Conservation (phyloP, 2,113 vertebrate species). For the Seriola aureovittata region DNA sequence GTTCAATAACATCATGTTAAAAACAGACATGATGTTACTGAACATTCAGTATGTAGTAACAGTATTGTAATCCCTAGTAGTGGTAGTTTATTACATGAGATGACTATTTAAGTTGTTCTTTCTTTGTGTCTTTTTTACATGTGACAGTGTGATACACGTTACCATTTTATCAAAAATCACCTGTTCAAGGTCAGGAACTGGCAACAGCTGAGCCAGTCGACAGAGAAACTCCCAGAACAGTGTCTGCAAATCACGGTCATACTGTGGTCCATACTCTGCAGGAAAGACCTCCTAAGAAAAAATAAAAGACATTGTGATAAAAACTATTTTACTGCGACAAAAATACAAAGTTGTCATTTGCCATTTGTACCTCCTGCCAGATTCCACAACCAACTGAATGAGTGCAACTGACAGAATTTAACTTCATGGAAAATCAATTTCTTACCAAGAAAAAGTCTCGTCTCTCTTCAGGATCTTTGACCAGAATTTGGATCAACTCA, state of each 20-base stretch:
- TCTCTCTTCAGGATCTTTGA: constrained; percentile 72
- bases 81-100: not conserved
- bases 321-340: not conserved
- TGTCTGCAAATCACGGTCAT: constrained; percentile 81
- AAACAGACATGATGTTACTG: no score
- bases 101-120: not conserved
- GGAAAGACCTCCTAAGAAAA: constrained; percentile 79
- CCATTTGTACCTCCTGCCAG: not conserved
- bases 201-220: constrained; percentile 81
- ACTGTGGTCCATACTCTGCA: constrained; percentile 82
- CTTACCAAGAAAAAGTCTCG: constrained; percentile 75
- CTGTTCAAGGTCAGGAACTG: constrained; percentile 76
- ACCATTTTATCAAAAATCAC: constrained; percentile 42
- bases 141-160: not conserved
- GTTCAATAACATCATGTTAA: no score
- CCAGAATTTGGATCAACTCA: constrained; percentile 72
- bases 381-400: no score
- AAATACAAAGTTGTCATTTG: not conserved
- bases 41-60: no score
- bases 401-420: no score
- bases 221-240: constrained; percentile 85
- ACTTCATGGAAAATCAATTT: not conserved
- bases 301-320: not conserved
- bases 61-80: not conserved
- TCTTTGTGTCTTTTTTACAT: not conserved